Conservation (phyloP, 2,888 invertebrate species). For the Drosophila melanosoma region DNA sequence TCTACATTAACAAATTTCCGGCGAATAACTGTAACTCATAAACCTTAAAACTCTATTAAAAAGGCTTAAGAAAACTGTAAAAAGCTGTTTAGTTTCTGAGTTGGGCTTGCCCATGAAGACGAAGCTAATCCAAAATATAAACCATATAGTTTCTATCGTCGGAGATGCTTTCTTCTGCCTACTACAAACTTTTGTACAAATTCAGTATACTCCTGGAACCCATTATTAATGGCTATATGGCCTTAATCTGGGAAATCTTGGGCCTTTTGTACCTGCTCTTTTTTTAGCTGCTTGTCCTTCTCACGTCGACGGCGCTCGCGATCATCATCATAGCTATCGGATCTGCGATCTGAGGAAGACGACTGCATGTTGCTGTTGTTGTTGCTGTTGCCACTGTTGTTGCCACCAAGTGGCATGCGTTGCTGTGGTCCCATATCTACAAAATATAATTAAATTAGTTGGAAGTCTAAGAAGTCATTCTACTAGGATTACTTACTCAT, state of each 20-base stretch:
- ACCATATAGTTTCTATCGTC: not conserved
- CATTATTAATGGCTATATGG: not conserved
- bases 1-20: not conserved
- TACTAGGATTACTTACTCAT: slow-evolving; percentile 39
- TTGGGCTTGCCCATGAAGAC: not conserved
- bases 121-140: not conserved
- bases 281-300: slow-evolving; percentile 86
- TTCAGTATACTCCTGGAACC: not conserved
- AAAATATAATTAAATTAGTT: slow-evolving; percentile 14
- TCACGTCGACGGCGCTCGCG: slow-evolving; percentile 82
- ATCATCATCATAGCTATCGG: slow-evolving; percentile 62
- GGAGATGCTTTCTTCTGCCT: not conserved
- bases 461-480: not conserved
- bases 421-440: slow-evolving; percentile 80
- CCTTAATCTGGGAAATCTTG: not conserved
- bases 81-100: not conserved
- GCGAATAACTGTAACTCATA: not conserved
- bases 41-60: not conserved
- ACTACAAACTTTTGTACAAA: not conserved
- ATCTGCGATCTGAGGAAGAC: slow-evolving; percentile 53
- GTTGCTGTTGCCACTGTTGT: slow-evolving; percentile 31
- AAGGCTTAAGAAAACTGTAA: not conserved
- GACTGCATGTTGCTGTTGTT: slow-evolving; percentile 45
- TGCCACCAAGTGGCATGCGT: slow-evolving; percentile 60
- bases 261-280: slow-evolving; percentile 78